These are phyloP conservation scores for Patella ulyssiponensis DNA, from an alignment of 2,888 invertebrate species.

Conservation along the genomic window DNA sequence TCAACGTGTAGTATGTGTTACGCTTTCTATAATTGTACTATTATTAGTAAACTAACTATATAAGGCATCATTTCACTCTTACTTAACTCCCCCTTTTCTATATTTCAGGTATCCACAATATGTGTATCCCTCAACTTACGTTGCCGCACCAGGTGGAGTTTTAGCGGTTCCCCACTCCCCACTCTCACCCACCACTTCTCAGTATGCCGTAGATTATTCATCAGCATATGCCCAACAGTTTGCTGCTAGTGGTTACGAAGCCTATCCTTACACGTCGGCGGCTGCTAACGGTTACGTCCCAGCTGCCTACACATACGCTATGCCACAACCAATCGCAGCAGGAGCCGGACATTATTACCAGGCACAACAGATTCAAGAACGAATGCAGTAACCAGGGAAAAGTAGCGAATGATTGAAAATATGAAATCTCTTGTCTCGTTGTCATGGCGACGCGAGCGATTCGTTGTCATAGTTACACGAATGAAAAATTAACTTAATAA, in stretches of 20 bases:
- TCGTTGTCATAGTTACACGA: no score
- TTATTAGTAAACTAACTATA: no score
- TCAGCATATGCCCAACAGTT: conserved; percentile 55
- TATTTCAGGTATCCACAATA: conserved; percentile 58
- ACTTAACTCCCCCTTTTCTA: conserved; percentile 16
- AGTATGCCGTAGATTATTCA: conserved; percentile 54
- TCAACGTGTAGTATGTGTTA: no score
- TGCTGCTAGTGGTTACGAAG: conserved; percentile 47
- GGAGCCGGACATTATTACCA: conserved; percentile 57
- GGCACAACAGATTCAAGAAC: conserved; percentile 62
- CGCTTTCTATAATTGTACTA: no score
- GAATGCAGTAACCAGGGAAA: conserved; percentile 54
- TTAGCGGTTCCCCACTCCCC: conserved; percentile 43
- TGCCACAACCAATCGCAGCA: conserved; percentile 58
- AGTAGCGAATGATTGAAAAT: neutral
- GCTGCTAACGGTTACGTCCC: conserved; percentile 50
- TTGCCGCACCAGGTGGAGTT: conserved; percentile 48
- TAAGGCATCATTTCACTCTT: no score
- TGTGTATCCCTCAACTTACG: conserved; percentile 59
- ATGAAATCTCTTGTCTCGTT: conserved; percentile 4
- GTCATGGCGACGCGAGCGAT: neutral
- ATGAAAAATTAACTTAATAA: no score
- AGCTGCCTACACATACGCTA: conserved; percentile 59
- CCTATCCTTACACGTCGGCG: conserved; percentile 59
- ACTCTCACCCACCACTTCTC: conserved; percentile 45